Base-by-base conservation (phyloP, 2,797 vertebrate genomes). In the Hybognathus amarus region DNA sequence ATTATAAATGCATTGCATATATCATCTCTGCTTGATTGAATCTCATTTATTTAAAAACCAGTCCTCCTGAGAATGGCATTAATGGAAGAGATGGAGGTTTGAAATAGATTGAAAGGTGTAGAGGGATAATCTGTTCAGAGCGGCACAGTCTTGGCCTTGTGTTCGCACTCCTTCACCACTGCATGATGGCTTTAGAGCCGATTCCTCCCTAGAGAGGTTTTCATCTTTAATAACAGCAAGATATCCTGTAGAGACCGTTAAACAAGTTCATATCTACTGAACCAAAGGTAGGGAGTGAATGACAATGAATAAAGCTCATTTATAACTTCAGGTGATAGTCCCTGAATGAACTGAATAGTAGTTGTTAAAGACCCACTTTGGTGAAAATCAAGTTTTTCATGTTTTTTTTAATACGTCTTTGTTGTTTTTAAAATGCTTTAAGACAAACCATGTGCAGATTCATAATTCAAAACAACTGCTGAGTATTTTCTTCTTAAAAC, bases 41-140 rank as follows among this genome's bases (percentile, higher is more conserved):
- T 84, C 54, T 52, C 50, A 84, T 84, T 78, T 80, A 80, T 86
- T 83, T 80, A 80, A 71, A 84, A 36, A 79, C 5, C 12, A 63
- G 52, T 67, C 67, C 85, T 78, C 74, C 22, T 24, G 85, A 82
- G 75, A 66, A 73, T 38, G 22, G 64, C 15, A 36, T 71, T 68
- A 67, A 81, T 42, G 64, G 76, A 59, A 78, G 68, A 78, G 47
- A 78, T 64, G 42, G 79, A 66, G 85, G 82, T 82, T 68, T 66
- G 61, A 68, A 87, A 79, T 78, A 64, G 78, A 78, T 71, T 67
- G 78, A 86, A 80, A 80, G 63, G 59, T 83, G 81, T 71, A 76
- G 77, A 78, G 11, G 45, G 78, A 81, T 81, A 86, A 86, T 86
- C 73, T 73, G 78, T 73, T 77, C 74, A 73, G 82, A 78, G 85